Percentiles rank a stretch among this genome's conserved stretches.
Evolutionary conservation across 2,888 invertebrate species (phyloP).

Genomic region (Eilema depressum): DNA sequence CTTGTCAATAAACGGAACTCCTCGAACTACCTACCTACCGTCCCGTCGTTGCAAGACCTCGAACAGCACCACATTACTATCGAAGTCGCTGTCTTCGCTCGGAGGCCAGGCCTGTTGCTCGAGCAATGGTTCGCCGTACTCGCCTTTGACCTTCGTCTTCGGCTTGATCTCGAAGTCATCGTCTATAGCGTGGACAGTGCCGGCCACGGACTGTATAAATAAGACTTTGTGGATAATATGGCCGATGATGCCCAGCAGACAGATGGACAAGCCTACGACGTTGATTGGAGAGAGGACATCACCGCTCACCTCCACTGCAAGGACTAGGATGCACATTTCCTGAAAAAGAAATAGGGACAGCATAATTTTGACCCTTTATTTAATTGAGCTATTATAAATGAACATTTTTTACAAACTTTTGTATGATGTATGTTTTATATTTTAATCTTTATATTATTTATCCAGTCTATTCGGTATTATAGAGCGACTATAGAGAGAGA

Average conservation of each 20-base stretch:
- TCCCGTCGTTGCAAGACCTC: conserved; percentile 87
- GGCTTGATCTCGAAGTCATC: conserved; percentile 58
- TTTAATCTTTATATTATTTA: too few species aligned
- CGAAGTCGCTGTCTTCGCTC: conserved; percentile 80
- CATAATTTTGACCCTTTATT: too few species aligned
- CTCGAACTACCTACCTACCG: conserved; percentile 51
- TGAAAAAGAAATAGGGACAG: conserved; percentile 78
- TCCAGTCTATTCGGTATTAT: too few species aligned
- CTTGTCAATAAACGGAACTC: conserved; percentile 35
- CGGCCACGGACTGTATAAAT: conserved; percentile 69
- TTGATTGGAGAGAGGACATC: conserved; percentile 95
- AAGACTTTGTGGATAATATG: conserved; percentile 92
- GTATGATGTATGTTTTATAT: too few species aligned
- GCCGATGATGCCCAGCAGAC: conserved; percentile 94
- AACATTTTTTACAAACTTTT: too few species aligned
- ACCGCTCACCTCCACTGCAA: conserved; percentile 95
- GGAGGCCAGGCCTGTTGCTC: conserved; percentile 66
- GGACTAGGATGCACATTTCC: conserved; percentile 96
- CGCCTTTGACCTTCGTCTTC: conserved; percentile 55
- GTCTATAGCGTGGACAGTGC: conserved; percentile 66
- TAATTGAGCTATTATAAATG: too few species aligned
- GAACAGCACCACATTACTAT: conserved; percentile 84
- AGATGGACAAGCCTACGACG: conserved; percentile 93
- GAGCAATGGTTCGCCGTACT: conserved; percentile 70
- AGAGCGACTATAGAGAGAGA: too few species aligned